Conservation (phyloP, 2,888 invertebrate species). For the Trissonchulus latispiculum region DNA sequence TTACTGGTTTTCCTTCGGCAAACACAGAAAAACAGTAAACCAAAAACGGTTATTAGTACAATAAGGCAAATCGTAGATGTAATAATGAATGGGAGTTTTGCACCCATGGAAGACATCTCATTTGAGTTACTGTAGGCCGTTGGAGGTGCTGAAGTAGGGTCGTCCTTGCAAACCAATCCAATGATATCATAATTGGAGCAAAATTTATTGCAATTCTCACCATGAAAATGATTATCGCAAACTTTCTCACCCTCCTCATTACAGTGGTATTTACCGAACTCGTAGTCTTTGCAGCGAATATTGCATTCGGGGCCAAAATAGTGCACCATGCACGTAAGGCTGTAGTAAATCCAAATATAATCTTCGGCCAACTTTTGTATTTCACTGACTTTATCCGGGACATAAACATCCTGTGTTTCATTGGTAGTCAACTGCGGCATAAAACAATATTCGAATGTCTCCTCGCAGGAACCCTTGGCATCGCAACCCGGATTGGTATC, state of each 20-base stretch:
- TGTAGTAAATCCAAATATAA: background rate
- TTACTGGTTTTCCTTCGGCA: background rate
- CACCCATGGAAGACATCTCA: no score
- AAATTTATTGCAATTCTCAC: background rate
- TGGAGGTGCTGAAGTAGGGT: background rate
- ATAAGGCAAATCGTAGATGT: background rate
- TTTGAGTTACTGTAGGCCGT: no score
- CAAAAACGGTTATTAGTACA: background rate
- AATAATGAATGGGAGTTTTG: background rate
- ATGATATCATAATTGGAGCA: background rate
- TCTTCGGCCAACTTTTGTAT: background rate
- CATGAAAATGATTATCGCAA: background rate
- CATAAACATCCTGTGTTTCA: background rate
- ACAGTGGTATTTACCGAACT: background rate
- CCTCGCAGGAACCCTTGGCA: background rate
- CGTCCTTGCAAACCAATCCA: background rate
- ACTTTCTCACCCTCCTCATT: background rate
- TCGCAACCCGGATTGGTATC: no score
- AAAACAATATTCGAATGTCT: background rate
- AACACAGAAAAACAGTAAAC: background rate
- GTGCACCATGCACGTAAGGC: background rate
- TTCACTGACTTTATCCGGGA: background rate
- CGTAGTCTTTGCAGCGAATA: background rate
- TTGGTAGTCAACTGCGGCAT: background rate
- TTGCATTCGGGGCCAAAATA: background rate